Evolutionary conservation across 2,797 vertebrate genomes (phyloP), one percentile per base, ranked within the genome.

Genomic region (Chromobotia macracanthus): DNA sequence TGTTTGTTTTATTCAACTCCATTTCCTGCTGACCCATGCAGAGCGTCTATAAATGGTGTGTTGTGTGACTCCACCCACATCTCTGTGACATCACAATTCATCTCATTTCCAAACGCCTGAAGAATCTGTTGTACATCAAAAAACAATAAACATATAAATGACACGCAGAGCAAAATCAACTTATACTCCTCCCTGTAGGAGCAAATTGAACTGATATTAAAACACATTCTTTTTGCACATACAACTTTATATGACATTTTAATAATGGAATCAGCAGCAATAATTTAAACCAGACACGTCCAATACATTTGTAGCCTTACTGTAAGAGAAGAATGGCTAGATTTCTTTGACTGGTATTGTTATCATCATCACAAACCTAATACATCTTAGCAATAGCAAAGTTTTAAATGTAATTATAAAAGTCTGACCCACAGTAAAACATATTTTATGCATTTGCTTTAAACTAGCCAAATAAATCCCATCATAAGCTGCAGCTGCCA

Each of bases 1-100:
- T 89, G 86, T 87, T 38, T 90, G 87, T 91, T 90, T 71, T n/a
- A 46, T 63, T 9, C 8, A 41, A 53, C 50, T 46, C 50, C 77
- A 72, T 72, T 72, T 66, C 61, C 61, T 46, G 18, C 69, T 28
- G 69, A 25, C 11, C 55, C 67, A 64, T 41, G 48, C 60, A 79
- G 18, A 65, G 51, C 21, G 58, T 71, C 67, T 71, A 19, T n/a
- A 25, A 67, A 64, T 64, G 31, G 58, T 19, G 38, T 79, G 68
- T 65, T 66, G 46, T 79, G 56, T 72, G 69, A 53, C 76, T 79
- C 61, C 77, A 66, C 60, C 69, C 77, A 72, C 38, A 72, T 79
- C 41, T 72, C 21, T 79, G 69, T 72, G 48, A 79, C 69, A 66
- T 79, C 68, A 65, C 68, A 79, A 28, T 55, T 79, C 69, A 71